Percentiles rank a stretch among this genome's conserved stretches.
Conservation (phyloP, 1,140 invertebrate species). For the Steinernema feltiae region DNA sequence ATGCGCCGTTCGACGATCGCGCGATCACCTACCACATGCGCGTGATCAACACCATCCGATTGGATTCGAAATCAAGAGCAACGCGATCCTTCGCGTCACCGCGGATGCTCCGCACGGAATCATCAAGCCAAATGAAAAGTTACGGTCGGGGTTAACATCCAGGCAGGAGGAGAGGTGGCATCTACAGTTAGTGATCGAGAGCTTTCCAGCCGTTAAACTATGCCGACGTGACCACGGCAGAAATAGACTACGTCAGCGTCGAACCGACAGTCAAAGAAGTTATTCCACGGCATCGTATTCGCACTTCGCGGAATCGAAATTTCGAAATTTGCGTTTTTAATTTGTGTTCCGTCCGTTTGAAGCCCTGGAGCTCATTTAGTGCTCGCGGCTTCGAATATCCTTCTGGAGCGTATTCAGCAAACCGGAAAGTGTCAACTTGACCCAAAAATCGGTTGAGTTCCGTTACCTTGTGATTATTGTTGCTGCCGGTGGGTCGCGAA, state of each 20-base stretch:
- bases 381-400: neutral
- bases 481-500: slow-evolving; percentile 39
- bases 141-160: slow-evolving; percentile 27
- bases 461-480: neutral
- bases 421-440: neutral
- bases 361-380: slow-evolving; percentile 43
- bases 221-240: slow-evolving; percentile 20
- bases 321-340: too few species aligned
- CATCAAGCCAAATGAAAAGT: slow-evolving; percentile 31
- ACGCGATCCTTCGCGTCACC: slow-evolving; percentile 39
- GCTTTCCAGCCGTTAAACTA: slow-evolving; percentile 27
- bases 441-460: neutral
- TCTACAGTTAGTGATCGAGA: neutral
- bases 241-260: slow-evolving; percentile 32
- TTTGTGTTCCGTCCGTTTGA: slow-evolving; percentile 42
- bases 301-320: too few species aligned
- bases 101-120: slow-evolving; percentile 32
- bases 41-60: slow-evolving; percentile 27
- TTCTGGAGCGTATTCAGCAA: neutral
- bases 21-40: slow-evolving; percentile 37
- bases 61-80: slow-evolving; percentile 36
- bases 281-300: slow-evolving; percentile 21
- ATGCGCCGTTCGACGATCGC: slow-evolving; percentile 33
- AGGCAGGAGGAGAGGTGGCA: slow-evolving; percentile 20
- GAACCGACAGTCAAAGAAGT: slow-evolving; percentile 23